Conservation (phyloP, 2,113 vertebrate species). For the Stercorarius parasiticus region DNA sequence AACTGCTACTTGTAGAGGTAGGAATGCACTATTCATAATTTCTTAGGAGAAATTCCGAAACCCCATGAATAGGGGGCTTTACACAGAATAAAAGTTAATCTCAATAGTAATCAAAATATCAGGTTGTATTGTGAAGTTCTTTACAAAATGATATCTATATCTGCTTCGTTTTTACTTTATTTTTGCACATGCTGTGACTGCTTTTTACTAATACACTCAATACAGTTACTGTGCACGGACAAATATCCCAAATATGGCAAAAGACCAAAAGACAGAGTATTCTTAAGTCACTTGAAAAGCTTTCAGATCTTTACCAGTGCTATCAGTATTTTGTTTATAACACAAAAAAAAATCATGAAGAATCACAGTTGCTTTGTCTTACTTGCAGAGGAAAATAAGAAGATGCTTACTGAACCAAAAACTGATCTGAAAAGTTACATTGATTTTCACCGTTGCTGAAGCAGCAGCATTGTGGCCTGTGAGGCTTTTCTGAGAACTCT, state of each 20-base stretch:
- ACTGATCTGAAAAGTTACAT: background rate
- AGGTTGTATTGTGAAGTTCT: background rate
- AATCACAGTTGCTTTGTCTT: background rate
- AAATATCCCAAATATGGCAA: background rate
- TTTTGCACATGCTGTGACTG: background rate
- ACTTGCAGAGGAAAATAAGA: background rate
- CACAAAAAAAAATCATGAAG: background rate
- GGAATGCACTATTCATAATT: constrained; percentile 19
- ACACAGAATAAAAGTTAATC: background rate
- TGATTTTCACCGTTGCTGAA: background rate
- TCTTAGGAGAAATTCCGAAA: constrained; percentile 17
- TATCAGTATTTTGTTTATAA: background rate
- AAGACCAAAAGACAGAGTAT: background rate
- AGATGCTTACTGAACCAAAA: background rate
- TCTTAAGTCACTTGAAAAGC: background rate
- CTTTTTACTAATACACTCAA: background rate
- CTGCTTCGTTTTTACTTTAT: background rate
- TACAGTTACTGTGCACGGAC: background rate
- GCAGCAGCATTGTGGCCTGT: background rate
- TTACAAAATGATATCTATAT: background rate
- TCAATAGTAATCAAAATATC: background rate
- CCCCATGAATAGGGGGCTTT: background rate
- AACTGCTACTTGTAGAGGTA: background rate
- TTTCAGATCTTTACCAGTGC: background rate
- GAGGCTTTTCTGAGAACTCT: background rate